Percentiles rank a stretch among this genome's conserved stretches.
phyloP scores from a whole-genome alignment of 2,113 vertebrate genomes.

The Tiliqua scincoides region DNA sequence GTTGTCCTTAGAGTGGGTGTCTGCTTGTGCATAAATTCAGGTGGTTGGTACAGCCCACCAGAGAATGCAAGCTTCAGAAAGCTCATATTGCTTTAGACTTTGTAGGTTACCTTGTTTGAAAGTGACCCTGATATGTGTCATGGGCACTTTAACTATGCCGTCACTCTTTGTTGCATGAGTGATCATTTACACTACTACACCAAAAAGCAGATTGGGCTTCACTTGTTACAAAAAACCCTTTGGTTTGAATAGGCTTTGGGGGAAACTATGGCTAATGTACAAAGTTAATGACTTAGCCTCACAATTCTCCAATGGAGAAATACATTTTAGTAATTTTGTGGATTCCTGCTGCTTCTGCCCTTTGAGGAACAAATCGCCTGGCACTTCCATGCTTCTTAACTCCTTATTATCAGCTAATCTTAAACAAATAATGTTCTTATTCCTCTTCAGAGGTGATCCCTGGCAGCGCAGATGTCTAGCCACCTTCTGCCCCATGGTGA shows the following conservation, averaged over 20 bases:
- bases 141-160: conserved; percentile 48
- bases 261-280: conserved; percentile 72
- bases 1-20: conserved; percentile 13
- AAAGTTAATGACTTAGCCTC: conserved; percentile 75
- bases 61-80: conserved; percentile 30
- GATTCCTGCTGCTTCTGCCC: conserved; percentile 49
- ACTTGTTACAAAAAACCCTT: conserved; percentile 54
- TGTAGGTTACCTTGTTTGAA: conserved; percentile 62
- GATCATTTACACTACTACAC: conserved; percentile 72
- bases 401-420: conserved; percentile 61
- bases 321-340: conserved; percentile 70
- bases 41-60: conserved; percentile 3
- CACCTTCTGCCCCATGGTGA: conserved; percentile 5
- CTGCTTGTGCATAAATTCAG: conserved; percentile 27
- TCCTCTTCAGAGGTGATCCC: conserved; percentile 53
- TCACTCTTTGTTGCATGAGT: conserved; percentile 64
- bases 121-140: conserved; percentile 64
- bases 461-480: not conserved
- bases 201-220: conserved; percentile 70
- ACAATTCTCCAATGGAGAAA: conserved; percentile 72
- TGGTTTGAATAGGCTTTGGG: conserved; percentile 73
- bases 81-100: conserved; percentile 12
- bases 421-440: conserved; percentile 62
- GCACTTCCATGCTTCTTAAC: conserved; percentile 56
- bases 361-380: conserved; percentile 50